A percentile compares a stretch with the other conserved stretches of the same genome.
phyloP scores from a whole-genome alignment of 2,113 vertebrate species.

The Chaetura pelagica region DNA sequence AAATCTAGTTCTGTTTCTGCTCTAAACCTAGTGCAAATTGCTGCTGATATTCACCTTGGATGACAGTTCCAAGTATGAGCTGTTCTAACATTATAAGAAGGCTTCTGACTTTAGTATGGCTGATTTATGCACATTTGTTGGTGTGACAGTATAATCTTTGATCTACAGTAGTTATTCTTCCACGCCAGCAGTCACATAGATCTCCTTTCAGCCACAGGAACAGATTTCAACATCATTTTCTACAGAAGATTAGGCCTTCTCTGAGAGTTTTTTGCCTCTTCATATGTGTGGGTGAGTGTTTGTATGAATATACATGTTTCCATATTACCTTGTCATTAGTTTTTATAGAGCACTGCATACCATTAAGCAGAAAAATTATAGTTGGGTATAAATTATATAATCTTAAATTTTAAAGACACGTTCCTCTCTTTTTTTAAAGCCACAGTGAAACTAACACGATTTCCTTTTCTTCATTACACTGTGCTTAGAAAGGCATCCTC shows the following conservation, averaged over 20 bases:
- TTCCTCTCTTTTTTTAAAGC: not conserved
- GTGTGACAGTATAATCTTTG: not conserved
- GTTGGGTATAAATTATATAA: not conserved
- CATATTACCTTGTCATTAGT: too few species aligned
- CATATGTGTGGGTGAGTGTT: not conserved
- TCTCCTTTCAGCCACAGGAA: not conserved
- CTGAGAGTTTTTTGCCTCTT: not conserved
- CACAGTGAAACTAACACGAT: not conserved
- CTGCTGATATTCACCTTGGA: not conserved
- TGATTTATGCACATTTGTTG: not conserved
- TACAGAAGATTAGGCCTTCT: not conserved
- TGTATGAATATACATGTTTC: not conserved
- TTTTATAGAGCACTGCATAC: not conserved
- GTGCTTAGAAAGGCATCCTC: not conserved
- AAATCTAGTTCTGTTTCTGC: not conserved
- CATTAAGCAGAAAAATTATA: not conserved
- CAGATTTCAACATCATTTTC: not conserved
- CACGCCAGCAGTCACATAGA: not conserved
- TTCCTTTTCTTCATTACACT: not conserved
- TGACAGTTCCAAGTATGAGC: not conserved
- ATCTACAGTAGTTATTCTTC: not conserved
- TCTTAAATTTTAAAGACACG: not conserved
- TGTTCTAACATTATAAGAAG: not conserved
- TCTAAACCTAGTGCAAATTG: not conserved
- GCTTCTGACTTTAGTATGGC: not conserved